These are phyloP conservation scores for Hypotaenidia philippensis DNA, from an alignment of 2,797 vertebrate genomes.

Conservation along the genomic window DNA sequence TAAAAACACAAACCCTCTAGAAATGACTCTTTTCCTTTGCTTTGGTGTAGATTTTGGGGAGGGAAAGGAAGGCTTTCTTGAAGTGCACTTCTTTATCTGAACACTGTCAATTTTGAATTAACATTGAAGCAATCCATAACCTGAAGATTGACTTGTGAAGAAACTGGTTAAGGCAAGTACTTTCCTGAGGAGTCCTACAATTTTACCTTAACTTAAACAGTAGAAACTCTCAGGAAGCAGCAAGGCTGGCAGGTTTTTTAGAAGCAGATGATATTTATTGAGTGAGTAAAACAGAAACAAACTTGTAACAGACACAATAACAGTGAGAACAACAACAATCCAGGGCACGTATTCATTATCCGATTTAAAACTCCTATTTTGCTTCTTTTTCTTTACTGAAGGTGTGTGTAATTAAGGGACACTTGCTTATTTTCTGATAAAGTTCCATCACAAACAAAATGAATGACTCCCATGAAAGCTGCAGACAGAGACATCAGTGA, in stretches of 20 bases:
- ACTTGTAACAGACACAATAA: not conserved
- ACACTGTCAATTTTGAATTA: not conserved
- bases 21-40: not conserved
- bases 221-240: not conserved
- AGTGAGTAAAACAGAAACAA: not conserved
- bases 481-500: not conserved
- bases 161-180: not conserved
- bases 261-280: not conserved
- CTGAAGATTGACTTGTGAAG: not conserved
- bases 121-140: not conserved
- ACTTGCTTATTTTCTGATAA: not conserved
- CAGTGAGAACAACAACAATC: not conserved
- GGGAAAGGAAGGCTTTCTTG: not conserved
- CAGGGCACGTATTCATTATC: not conserved
- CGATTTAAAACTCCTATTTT: not conserved
- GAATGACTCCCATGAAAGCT: not conserved
- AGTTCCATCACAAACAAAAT: not conserved
- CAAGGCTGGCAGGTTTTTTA: not conserved
- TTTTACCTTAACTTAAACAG: not conserved
- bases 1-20: not conserved
- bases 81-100: not conserved
- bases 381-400: not conserved
- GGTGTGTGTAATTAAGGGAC: not conserved
- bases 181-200: not conserved
- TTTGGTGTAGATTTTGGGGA: not conserved